These are phyloP conservation scores for Trachelus iudaicus DNA, from an alignment of 2,888 invertebrate genomes.

Conservation along the genomic window DNA sequence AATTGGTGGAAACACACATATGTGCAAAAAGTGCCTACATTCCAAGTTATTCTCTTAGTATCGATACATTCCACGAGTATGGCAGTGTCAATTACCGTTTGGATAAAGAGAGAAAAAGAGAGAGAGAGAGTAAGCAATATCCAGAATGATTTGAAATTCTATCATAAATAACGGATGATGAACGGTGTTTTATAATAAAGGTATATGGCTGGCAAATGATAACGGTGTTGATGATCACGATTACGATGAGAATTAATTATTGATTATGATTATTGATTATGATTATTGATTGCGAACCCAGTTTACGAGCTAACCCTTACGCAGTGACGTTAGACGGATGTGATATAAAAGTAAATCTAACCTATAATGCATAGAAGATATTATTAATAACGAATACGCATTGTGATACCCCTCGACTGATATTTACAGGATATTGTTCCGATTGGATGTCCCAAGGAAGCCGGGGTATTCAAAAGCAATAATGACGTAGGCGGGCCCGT, in stretches of 20 bases:
- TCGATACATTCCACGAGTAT: constrained; percentile 39
- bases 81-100: constrained; percentile 48
- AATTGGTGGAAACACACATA: constrained; percentile 12
- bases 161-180: neutral
- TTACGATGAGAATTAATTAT: constrained; percentile 19
- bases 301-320: constrained; percentile 17
- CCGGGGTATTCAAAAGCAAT: constrained; percentile 66
- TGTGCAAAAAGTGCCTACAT: constrained; percentile 52
- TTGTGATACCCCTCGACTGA: constrained; percentile 62
- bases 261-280: constrained; percentile 32
- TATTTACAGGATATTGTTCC: constrained; percentile 66
- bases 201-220: neutral
- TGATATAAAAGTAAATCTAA: constrained; percentile 41
- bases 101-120: constrained; percentile 23
- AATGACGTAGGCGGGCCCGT: constrained; percentile 57
- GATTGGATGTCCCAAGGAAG: constrained; percentile 63
- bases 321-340: constrained; percentile 41
- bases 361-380: constrained; percentile 18
- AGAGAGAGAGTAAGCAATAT: constrained; percentile 23
- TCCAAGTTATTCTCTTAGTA: constrained; percentile 37
- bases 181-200: constrained; percentile 1
- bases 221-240: neutral
- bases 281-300: constrained; percentile 38
- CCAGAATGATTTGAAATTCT: neutral
- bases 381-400: constrained; percentile 37